phyloP scores from a whole-genome alignment of 2,797 vertebrate genomes.

The Tragelaphus oryx region DNA sequence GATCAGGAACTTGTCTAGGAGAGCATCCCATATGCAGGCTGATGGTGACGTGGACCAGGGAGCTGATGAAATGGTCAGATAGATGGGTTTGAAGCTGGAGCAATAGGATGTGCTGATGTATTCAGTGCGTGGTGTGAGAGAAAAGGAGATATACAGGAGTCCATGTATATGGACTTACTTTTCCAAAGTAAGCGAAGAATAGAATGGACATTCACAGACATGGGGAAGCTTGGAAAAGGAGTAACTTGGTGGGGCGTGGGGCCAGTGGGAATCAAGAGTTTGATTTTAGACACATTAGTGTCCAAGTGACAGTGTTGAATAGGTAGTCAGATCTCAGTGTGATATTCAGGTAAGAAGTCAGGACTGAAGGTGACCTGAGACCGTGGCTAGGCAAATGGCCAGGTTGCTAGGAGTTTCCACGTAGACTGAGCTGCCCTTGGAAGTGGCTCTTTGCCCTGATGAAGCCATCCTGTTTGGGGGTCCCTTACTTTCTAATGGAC shows the following conservation, averaged over 20 bases:
- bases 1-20: background rate
- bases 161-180: too few species aligned
- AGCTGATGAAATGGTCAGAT: background rate
- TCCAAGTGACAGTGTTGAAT: background rate
- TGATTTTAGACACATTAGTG: background rate
- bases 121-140: background rate
- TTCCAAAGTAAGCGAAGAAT: background rate
- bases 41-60: rapidly evolving
- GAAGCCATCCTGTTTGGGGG: background rate
- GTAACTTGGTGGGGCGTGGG: background rate
- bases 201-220: background rate
- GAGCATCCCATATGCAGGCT: rapidly evolving
- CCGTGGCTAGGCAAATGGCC: background rate
- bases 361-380: background rate
- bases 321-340: background rate
- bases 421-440: rapidly evolving
- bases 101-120: rapidly evolving
- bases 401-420: background rate
- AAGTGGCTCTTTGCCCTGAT: background rate
- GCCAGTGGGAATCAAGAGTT: background rate
- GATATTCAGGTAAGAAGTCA: background rate
- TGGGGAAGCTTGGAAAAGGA: background rate
- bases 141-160: too few species aligned
- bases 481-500: background rate
- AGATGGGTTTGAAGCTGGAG: background rate